These are phyloP conservation scores for Chelidonichthys spinosus DNA, from an alignment of 2,797 vertebrate species.

Conservation along the genomic window DNA sequence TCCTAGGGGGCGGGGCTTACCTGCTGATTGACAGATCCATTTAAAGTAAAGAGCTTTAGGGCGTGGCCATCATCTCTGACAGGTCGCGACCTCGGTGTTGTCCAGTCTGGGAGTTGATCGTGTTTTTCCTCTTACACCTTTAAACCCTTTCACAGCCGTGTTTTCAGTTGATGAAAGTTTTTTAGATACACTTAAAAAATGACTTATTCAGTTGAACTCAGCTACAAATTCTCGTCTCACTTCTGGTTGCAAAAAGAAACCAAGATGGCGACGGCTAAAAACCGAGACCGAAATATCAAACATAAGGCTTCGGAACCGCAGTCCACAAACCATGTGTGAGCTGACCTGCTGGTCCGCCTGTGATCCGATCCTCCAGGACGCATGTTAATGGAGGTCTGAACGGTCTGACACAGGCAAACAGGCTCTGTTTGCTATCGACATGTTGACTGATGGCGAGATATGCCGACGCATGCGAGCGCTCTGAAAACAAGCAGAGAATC, in stretches of 20 bases:
- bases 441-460: neutral
- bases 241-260: too few species aligned
- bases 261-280: neutral
- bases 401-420: too few species aligned
- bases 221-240: neutral
- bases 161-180: neutral
- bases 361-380: neutral
- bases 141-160: too few species aligned
- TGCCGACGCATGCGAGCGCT: neutral
- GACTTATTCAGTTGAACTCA: too few species aligned
- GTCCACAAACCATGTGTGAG: neutral
- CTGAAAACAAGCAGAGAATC: constrained; percentile 5
- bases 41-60: too few species aligned
- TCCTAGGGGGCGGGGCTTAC: too few species aligned
- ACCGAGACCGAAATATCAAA: accelerated
- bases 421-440: neutral
- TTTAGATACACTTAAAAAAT: too few species aligned
- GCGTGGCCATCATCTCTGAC: neutral
- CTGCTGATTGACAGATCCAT: too few species aligned
- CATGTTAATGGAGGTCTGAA: neutral
- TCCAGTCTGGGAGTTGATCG: neutral
- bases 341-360: neutral
- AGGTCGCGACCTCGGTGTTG: neutral
- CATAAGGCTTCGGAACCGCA: neutral
- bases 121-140: too few species aligned